Evolutionary conservation across 2,888 invertebrate genomes (phyloP), one percentile per base, ranked within the genome.

Genomic region (Linnaemya vulpina): DNA sequence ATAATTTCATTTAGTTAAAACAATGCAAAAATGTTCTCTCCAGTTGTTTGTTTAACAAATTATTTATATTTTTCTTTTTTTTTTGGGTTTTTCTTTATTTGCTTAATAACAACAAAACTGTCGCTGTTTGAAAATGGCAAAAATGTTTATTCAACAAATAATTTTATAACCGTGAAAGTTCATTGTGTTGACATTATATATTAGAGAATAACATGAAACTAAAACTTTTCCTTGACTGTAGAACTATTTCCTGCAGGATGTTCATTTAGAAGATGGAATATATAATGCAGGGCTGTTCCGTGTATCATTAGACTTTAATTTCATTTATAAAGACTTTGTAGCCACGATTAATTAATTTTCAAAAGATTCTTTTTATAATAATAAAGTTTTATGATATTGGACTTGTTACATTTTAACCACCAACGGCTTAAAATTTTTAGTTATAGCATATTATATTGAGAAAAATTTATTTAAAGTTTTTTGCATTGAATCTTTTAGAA

Each of bases 21-120:
- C 53, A 65, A 43, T 5, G 22, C 51, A 55, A 51, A 63, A 40
- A 51, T 53, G 25, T 75, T 73, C 11, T 73, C 11, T 51, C n/a
- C 1, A 73, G 49, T 49, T 60, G 46, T 15, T 74, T 62, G 35
- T 11, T n/a, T 9, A 51, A 49, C 38, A 49, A 74, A 49, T 62
- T 62, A 51, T 22, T 51, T 55, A 9, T 5, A n/a, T n/a, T n/a
- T n/a, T n/a, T 38, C 38, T 55, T 70, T 13, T 8, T 7, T 51
- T 38, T 51, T 15, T 3, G 20, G 13, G 15, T 22, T 22, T 49
- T 35, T 17, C 22, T 51, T 38, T 3, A 22, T 62, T 74, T 60
- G 43, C 25, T 35, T 35, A 63, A 75, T 40, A 30, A 30, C 30
- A 73, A 46, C 60, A 60, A 49, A 73, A 51, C 17, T 15, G 35